Evolutionary conservation across 2,113 vertebrate species (phyloP).

Genomic region (Istiophorus platypterus): DNA sequence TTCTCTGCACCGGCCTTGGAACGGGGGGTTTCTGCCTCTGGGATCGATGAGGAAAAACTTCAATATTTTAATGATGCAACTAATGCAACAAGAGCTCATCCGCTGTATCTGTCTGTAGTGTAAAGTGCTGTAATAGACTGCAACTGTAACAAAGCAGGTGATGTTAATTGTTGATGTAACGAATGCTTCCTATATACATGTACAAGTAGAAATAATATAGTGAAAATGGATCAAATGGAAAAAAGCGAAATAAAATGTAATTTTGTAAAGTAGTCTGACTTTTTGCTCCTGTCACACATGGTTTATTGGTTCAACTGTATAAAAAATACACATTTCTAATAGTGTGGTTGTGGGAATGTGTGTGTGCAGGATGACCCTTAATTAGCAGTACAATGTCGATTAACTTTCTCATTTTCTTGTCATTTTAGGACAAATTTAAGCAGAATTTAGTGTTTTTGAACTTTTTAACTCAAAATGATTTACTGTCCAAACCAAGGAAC

Average conservation of each 20-base stretch:
- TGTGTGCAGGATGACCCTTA: background rate
- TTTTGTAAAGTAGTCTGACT: constrained; percentile 16
- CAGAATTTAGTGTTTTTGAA: background rate
- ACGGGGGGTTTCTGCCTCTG: background rate
- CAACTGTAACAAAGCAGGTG: background rate
- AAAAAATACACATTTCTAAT: constrained; percentile 14
- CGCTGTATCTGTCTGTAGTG: background rate
- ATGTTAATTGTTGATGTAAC: constrained; percentile 21
- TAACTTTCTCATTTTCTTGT: background rate
- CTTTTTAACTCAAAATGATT: no score
- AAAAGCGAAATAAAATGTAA: background rate
- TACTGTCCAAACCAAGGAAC: no score
- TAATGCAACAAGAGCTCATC: background rate
- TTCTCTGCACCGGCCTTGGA: no score
- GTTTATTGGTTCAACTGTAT: constrained; percentile 13
- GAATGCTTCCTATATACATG: background rate
- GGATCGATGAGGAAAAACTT: background rate
- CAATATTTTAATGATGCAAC: background rate
- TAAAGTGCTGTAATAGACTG: background rate
- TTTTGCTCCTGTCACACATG: background rate
- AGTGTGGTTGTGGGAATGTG: background rate
- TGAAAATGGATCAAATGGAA: constrained; percentile 26
- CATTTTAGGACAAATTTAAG: background rate
- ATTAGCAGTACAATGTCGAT: background rate
- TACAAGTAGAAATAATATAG: constrained; percentile 10